Percentiles rank a stretch among this genome's conserved stretches.
phyloP scores from a whole-genome alignment of 2,797 vertebrate genomes.

The Atherinosoma microstoma region DNA sequence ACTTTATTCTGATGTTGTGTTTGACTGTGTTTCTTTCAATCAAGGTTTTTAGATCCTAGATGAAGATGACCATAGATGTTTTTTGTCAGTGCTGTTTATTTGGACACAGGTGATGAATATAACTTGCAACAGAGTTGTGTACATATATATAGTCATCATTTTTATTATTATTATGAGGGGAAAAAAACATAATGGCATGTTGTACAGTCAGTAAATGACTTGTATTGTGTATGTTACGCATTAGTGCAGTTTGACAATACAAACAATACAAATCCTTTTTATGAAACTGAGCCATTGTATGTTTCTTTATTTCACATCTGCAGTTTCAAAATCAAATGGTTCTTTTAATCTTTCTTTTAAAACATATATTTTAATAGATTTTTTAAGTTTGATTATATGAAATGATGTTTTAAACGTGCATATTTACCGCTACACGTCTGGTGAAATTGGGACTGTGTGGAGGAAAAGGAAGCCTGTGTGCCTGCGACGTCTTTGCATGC shows the following conservation, averaged over 20 bases:
- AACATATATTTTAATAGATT: conserved; percentile 15
- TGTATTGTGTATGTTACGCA: conserved; percentile 99
- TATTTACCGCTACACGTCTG: conserved; percentile 10
- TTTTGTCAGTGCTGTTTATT: conserved; percentile 79
- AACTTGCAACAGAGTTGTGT: conserved; percentile 78
- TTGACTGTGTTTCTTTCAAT: conserved; percentile 77
- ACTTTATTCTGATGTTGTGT: conserved; percentile 72
- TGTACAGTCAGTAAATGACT: conserved; percentile 93
- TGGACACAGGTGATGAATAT: conserved; percentile 67
- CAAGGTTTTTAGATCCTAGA: conserved; percentile 69
- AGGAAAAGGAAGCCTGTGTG: conserved; percentile 13
- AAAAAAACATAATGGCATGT: conserved; percentile 76
- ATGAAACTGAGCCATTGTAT: conserved; percentile 71
- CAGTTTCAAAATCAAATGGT: conserved; percentile 10
- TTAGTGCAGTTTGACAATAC: conserved; percentile 94
- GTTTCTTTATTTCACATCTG: conserved; percentile 38
- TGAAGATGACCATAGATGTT: conserved; percentile 70
- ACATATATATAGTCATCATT: conserved; percentile 77
- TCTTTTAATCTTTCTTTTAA: conserved; percentile 17
- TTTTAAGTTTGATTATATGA: conserved; percentile 8
- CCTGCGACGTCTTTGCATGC: conserved; percentile 11
- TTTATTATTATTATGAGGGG: conserved; percentile 70
- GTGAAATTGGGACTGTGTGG: not conserved
- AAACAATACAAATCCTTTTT: conserved; percentile 89
- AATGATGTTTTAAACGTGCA: not conserved